Evolutionary conservation across 2,888 invertebrate genomes (phyloP).

Genomic region (Oasisia sp.): DNA sequence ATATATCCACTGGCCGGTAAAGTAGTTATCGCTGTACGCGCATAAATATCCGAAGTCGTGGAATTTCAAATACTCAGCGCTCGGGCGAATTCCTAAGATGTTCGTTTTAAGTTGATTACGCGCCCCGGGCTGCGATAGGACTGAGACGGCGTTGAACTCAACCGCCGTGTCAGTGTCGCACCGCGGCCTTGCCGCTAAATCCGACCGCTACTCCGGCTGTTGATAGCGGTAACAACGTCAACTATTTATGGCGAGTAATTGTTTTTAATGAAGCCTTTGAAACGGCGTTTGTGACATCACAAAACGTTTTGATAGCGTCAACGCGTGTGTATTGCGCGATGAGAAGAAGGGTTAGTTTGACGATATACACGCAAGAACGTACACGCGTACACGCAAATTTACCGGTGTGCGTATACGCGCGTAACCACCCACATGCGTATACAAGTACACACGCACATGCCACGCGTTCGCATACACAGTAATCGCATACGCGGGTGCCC

Average conservation of each 20-base stretch:
- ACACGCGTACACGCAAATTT: no score
- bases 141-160: not conserved
- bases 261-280: not conserved
- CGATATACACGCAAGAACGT: no score
- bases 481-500: no score
- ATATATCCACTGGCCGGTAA: no score
- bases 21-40: not conserved
- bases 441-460: no score
- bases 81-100: not conserved
- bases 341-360: not conserved
- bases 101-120: not conserved
- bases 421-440: no score
- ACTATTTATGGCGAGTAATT: not conserved
- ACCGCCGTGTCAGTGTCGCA: no score
- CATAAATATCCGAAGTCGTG: not conserved
- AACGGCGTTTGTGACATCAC: not conserved
- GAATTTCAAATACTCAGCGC: not conserved
- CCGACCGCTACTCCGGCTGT: no score
- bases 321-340: not conserved
- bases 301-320: not conserved
- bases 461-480: no score
- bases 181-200: no score
- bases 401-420: no score
- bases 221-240: not conserved
- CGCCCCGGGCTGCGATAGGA: not conserved